Conservation (phyloP, 2,797 vertebrate species). For the Cuniculus paca region DNA sequence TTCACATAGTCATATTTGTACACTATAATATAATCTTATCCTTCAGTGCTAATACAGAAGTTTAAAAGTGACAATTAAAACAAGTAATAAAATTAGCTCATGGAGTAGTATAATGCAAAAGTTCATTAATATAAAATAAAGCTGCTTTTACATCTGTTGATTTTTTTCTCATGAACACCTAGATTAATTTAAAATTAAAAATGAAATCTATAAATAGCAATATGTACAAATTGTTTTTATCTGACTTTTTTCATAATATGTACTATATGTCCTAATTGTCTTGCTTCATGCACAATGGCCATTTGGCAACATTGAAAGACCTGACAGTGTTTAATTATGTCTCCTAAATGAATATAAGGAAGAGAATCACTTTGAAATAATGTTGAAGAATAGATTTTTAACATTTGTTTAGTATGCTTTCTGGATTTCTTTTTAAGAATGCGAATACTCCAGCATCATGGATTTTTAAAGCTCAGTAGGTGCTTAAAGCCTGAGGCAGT, state of each 20-base stretch:
- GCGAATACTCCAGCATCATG: constrained; percentile 22
- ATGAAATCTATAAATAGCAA: background rate
- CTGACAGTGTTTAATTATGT: background rate
- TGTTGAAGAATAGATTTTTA: constrained; percentile 17
- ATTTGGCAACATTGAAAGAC: background rate
- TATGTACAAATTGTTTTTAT: background rate
- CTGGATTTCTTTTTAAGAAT: constrained; percentile 14
- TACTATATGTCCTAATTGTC: background rate
- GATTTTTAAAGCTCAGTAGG: constrained; percentile 48
- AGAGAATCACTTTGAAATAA: background rate
- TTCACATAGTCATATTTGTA: background rate
- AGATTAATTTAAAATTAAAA: constrained; percentile 23
- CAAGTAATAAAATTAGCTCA: background rate
- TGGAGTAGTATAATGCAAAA: background rate
- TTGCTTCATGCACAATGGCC: background rate
- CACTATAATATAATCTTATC: background rate
- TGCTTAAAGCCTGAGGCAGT: constrained; percentile 4
- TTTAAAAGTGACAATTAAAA: background rate
- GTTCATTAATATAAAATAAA: constrained; percentile 9
- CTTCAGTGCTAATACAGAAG: background rate
- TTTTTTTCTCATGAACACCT: background rate
- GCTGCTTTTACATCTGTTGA: background rate
- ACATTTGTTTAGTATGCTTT: constrained; percentile 36
- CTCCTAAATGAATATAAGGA: background rate
- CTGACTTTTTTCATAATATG: background rate